Percentiles rank a stretch among this genome's conserved stretches.
Conservation (phyloP, 2,113 vertebrate genomes). For the Stigmatopora nigra region DNA sequence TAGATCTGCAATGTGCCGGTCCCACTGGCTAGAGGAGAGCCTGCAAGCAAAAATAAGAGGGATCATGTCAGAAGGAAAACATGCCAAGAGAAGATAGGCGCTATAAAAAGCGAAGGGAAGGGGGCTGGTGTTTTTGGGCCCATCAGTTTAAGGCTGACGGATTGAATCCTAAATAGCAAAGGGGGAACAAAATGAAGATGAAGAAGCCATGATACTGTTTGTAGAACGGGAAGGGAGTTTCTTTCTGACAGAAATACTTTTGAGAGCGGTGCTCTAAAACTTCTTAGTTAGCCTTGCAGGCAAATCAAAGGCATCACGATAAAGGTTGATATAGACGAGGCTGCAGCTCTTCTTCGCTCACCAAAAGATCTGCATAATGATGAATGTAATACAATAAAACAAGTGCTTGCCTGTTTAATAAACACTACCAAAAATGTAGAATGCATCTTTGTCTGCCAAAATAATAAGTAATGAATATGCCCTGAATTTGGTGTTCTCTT, state of each 20-base stretch:
- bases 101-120: constrained; percentile 24
- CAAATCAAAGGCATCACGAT: constrained; percentile 49
- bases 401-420: constrained; percentile 41
- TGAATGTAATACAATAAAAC: constrained; percentile 60
- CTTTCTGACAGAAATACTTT: constrained; percentile 39
- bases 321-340: constrained; percentile 31
- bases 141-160: constrained; percentile 17
- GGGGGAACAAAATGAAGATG: constrained; percentile 17
- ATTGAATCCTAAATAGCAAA: constrained; percentile 29
- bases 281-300: constrained; percentile 37
- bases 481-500: constrained; percentile 6
- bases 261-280: constrained; percentile 48
- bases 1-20: constrained; percentile 92
- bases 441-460: constrained; percentile 17
- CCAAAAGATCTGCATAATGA: constrained; percentile 49
- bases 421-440: constrained; percentile 2
- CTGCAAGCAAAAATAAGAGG: constrained; percentile 53
- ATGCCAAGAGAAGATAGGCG: constrained; percentile 34
- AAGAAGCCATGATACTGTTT: constrained; percentile 24
- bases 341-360: constrained; percentile 13
- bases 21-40: constrained; percentile 83
- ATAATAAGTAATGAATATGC: constrained; percentile 10
- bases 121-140: background rate
- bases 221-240: constrained; percentile 24
- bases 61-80: constrained; percentile 25